Evolutionary conservation across 1,140 invertebrate genomes (phyloP).

Genomic region (Macrobrachium nipponense): DNA sequence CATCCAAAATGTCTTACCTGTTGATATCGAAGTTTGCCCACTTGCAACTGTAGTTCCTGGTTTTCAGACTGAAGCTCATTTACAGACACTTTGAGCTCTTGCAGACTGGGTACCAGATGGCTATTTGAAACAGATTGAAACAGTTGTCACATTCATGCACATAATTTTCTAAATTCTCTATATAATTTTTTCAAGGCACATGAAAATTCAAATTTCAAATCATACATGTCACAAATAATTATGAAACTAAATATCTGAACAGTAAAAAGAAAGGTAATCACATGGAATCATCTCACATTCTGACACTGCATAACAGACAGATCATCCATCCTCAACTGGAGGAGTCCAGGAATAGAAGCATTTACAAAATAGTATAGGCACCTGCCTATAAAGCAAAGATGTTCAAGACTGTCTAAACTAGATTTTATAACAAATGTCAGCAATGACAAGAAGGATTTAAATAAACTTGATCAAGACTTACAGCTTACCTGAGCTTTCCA

Average conservation of each 20-base stretch:
- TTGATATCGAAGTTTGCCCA: conserved; percentile 53
- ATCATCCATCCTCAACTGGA: no score
- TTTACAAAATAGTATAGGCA: no score
- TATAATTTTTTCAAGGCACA: neutral
- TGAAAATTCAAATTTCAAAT: neutral
- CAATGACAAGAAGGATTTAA: neutral
- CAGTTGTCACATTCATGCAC: neutral
- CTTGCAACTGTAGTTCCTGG: conserved; percentile 44
- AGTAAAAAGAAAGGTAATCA: neutral
- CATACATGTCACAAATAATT: neutral
- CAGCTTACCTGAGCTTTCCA: conserved; percentile 50
- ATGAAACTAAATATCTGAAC: neutral
- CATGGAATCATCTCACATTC: no score
- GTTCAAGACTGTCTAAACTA: neutral
- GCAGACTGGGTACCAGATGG: conserved; percentile 44
- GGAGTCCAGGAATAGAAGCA: no score
- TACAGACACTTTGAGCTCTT: conserved; percentile 26
- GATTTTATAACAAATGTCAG: no score
- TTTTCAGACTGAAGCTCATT: conserved; percentile 58
- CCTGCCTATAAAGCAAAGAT: no score
- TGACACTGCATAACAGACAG: no score
- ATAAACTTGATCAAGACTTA: neutral
- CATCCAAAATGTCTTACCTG: conserved; percentile 24
- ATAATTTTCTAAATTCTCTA: neutral
- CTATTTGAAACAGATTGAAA: neutral